A percentile compares a stretch with the other conserved stretches of the same genome.
These are phyloP conservation scores for Xiphorhynchus erythropygius DNA, from an alignment of 2,797 vertebrate genomes.

Conservation along the genomic window DNA sequence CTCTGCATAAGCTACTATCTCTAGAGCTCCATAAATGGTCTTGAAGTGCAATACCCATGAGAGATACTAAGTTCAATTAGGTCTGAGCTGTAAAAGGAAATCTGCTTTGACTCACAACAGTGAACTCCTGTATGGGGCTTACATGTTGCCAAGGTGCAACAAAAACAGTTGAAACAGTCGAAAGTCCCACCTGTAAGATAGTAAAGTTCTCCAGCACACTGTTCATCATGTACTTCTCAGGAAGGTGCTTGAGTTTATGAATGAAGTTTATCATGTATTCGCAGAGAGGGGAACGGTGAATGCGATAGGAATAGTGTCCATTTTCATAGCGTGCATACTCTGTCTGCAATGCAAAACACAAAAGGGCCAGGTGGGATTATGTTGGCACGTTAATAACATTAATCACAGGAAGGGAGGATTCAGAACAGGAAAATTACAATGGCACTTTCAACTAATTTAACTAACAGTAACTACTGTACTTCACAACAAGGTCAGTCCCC, in stretches of 20 bases:
- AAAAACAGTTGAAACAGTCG: background rate
- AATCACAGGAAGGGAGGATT: background rate
- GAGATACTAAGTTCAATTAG: background rate
- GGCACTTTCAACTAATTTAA: background rate
- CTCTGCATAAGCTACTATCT: background rate
- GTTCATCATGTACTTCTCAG: slow-evolving; percentile 99
- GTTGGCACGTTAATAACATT: background rate
- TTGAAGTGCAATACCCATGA: background rate
- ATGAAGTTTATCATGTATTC: slow-evolving; percentile 99
- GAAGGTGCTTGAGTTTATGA: slow-evolving; percentile 95
- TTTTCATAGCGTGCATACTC: slow-evolving; percentile 92
- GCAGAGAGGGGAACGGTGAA: slow-evolving; percentile 93
- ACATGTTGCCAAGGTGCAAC: background rate
- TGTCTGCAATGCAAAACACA: slow-evolving; percentile 78
- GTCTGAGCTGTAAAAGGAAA: slow-evolving; percentile 16
- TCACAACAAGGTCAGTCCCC: background rate
- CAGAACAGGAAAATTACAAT: background rate
- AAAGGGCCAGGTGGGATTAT: background rate
- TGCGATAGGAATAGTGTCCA: slow-evolving; percentile 89
- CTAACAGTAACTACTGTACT: background rate
- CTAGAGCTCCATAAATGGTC: slow-evolving; percentile 14
- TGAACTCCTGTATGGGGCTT: background rate
- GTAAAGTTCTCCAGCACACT: slow-evolving; percentile 98
- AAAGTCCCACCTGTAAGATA: slow-evolving; percentile 87
- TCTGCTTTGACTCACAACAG: background rate